Conservation (phyloP, 2,113 vertebrate genomes). For the Mesoclemmys tuberculata region DNA sequence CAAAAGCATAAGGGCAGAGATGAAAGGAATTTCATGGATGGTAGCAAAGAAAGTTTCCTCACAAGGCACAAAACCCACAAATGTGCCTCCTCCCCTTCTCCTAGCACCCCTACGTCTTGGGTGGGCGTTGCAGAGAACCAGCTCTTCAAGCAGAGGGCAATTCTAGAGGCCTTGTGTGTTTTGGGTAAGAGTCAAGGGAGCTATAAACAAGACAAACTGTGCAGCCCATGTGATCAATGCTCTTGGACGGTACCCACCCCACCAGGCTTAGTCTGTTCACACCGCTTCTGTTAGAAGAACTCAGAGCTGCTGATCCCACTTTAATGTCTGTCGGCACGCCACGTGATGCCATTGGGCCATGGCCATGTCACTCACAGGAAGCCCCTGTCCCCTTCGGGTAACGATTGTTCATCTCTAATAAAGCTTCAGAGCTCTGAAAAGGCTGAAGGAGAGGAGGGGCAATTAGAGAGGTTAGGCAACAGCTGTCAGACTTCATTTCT, state of each 20-base stretch:
- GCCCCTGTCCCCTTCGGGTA: neutral
- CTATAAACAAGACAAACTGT: neutral
- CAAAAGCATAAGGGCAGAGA: neutral
- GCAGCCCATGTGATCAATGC: neutral
- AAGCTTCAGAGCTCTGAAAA: slow-evolving; percentile 35
- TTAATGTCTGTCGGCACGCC: neutral
- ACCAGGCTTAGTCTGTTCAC: neutral
- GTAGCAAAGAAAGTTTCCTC: neutral
- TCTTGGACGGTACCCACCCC: neutral
- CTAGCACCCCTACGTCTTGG: neutral
- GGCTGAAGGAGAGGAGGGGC: neutral
- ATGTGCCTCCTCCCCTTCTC: neutral
- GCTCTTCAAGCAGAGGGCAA: neutral
- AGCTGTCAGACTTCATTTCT: slow-evolving; percentile 60
- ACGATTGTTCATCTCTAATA: slow-evolving; percentile 35
- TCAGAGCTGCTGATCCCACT: neutral
- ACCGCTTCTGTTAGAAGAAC: neutral
- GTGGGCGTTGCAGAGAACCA: neutral
- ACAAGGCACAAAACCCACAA: neutral
- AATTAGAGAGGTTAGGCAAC: slow-evolving; percentile 44
- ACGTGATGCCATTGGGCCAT: neutral
- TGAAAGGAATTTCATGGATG: neutral
- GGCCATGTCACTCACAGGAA: neutral
- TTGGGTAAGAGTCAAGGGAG: neutral
- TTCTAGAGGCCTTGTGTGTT: neutral